Percentiles rank a stretch among this genome's conserved stretches.
These are phyloP conservation scores for Hedya salicella DNA, from an alignment of 2,888 invertebrate genomes.

Conservation along the genomic window DNA sequence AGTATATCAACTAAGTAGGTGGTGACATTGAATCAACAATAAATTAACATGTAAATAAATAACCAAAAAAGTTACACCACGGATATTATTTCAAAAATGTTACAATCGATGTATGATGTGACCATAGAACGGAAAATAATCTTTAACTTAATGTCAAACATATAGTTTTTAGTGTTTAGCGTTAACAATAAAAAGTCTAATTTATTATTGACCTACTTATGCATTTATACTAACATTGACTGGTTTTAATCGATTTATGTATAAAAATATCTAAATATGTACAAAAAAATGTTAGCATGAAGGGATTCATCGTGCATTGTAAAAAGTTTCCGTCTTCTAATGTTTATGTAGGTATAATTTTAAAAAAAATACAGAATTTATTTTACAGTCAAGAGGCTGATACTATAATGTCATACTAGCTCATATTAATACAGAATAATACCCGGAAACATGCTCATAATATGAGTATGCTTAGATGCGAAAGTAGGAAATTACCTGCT, in stretches of 20 bases:
- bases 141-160: constrained; percentile 9
- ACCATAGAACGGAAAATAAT: neutral
- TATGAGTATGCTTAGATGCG: no score
- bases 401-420: neutral
- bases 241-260: constrained; percentile 23
- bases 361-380: no score
- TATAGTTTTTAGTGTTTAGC: constrained; percentile 24
- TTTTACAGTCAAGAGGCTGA: no score
- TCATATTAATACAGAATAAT: neutral
- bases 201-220: constrained; percentile 26
- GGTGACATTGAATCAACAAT: constrained; percentile 52
- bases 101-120: constrained; percentile 4
- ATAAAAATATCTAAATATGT: constrained; percentile 36
- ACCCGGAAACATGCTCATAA: neutral
- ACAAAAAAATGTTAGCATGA: constrained; percentile 19
- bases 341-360: no score
- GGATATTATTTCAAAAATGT: constrained; percentile 12
- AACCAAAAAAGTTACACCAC: constrained; percentile 9
- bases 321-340: no score
- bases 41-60: constrained; percentile 22
- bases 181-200: constrained; percentile 35
- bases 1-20: constrained; percentile 50
- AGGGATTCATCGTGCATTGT: neutral
- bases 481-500: no score
- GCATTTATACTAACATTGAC: constrained; percentile 32